Conservation (phyloP, 2,888 invertebrate genomes). For the Metellina segmentata region DNA sequence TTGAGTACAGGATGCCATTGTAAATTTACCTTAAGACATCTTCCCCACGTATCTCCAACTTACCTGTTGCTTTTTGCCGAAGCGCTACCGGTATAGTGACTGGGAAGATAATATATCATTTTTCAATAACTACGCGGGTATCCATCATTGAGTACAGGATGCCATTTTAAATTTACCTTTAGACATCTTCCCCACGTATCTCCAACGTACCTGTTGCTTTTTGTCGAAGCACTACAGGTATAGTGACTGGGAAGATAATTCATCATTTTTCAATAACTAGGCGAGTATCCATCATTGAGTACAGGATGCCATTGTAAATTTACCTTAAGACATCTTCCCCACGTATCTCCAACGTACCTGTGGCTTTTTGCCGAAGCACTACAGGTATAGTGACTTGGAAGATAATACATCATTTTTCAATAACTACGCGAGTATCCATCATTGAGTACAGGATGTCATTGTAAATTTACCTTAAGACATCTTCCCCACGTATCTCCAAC, state of each 20-base stretch:
- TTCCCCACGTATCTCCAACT: conserved; percentile 52
- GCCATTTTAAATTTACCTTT: conserved; percentile 7
- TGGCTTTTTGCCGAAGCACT: conserved; percentile 67
- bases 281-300: too few species aligned
- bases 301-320: background rate
- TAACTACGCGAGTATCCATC: too few species aligned
- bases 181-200: conserved; percentile 51
- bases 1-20: too few species aligned
- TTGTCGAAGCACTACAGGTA: conserved; percentile 67
- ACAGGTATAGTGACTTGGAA: conserved; percentile 19
- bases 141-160: too few species aligned
- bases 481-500: conserved; percentile 52
- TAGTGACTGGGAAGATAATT: background rate
- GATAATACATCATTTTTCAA: too few species aligned
- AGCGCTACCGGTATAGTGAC: conserved; percentile 51
- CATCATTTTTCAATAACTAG: too few species aligned
- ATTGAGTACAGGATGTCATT: too few species aligned
- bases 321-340: conserved; percentile 36
- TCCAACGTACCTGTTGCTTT: conserved; percentile 60
- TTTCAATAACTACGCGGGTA: too few species aligned
- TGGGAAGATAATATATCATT: too few species aligned
- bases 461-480: conserved; percentile 27
- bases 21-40: conserved; percentile 23
- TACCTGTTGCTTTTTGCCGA: conserved; percentile 67
- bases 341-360: conserved; percentile 57